Percentiles rank a stretch among this genome's conserved stretches.
Conservation (phyloP, 37 sponge, comb jelly and placozoan genomes). For the Petrosia ficiformis region DNA sequence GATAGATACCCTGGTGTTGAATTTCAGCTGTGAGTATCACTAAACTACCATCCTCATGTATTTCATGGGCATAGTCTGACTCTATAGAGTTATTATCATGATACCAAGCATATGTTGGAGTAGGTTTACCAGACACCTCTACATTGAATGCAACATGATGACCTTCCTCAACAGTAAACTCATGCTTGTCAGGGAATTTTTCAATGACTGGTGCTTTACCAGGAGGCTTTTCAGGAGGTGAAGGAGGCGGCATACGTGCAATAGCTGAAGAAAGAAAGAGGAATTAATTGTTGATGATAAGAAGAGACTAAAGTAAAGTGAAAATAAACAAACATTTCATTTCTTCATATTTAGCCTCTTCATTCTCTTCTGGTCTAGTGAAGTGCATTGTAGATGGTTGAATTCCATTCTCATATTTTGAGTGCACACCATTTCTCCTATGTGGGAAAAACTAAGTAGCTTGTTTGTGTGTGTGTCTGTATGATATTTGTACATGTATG, state of each 20-base stretch:
- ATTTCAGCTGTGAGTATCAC: conserved; percentile 22
- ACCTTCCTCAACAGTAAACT: conserved; percentile 21
- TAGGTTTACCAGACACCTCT: conserved; percentile 19
- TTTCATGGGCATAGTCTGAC: conserved; percentile 29
- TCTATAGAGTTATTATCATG: conserved; percentile 3
- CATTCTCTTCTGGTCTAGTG: too few species aligned
- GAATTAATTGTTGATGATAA: too few species aligned
- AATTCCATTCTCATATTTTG: too few species aligned
- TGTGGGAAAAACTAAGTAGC: too few species aligned
- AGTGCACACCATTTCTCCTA: too few species aligned
- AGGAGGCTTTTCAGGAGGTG: background rate
- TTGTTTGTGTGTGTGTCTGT: too few species aligned
- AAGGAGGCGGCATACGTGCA: too few species aligned
- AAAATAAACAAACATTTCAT: too few species aligned
- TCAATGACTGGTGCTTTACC: conserved; percentile 11
- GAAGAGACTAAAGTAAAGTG: too few species aligned
- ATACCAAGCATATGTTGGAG: conserved; percentile 28
- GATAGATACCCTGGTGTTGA: conserved; percentile 36
- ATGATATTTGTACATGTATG: too few species aligned
- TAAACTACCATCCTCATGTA: conserved; percentile 25
- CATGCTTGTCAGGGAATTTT: conserved; percentile 36
- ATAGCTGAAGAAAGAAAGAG: too few species aligned
- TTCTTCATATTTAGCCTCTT: background rate
- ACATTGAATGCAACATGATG: conserved; percentile 26
- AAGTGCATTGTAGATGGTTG: too few species aligned